Percentiles rank a stretch among this genome's conserved stretches.
phyloP scores from a whole-genome alignment of 2,797 vertebrate genomes.

The Onychomys arenicola region DNA sequence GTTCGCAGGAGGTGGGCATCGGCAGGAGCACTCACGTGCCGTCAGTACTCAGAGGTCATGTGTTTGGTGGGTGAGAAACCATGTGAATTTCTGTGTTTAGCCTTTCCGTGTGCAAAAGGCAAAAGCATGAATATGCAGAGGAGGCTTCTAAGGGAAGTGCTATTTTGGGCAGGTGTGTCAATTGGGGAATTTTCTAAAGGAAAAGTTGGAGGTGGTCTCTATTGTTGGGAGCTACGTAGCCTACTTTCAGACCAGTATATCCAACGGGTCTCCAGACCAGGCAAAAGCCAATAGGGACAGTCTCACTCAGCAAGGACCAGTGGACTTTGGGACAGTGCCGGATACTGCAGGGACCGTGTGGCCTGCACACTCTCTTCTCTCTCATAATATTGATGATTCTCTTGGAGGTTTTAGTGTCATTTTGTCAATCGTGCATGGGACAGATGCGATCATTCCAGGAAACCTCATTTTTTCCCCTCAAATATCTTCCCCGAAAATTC shows the following conservation, averaged over 20 bases:
- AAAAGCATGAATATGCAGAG: not conserved
- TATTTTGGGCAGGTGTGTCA: not conserved
- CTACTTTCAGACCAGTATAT: not conserved
- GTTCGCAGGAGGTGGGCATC: not conserved
- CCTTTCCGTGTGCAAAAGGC: slow-evolving; percentile 11
- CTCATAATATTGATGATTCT: not conserved
- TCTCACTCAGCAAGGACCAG: not conserved
- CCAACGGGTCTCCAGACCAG: not conserved
- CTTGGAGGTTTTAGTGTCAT: not conserved
- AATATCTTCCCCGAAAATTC: not conserved
- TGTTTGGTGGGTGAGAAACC: not conserved
- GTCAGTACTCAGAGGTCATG: not conserved
- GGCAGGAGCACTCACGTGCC: not conserved
- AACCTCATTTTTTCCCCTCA: not conserved
- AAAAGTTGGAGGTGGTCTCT: not conserved
- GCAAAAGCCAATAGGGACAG: not conserved
- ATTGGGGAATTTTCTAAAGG: not conserved
- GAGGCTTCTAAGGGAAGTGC: not conserved
- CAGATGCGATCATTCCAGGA: not conserved
- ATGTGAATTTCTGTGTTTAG: slow-evolving; percentile 4
- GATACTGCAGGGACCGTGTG: not conserved
- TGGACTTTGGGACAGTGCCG: not conserved
- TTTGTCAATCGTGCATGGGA: not conserved
- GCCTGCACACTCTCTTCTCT: not conserved
- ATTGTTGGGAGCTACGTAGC: fast-evolving